Base-by-base conservation (phyloP, 2,113 vertebrate species). In the Sebastes schlegelii region DNA sequence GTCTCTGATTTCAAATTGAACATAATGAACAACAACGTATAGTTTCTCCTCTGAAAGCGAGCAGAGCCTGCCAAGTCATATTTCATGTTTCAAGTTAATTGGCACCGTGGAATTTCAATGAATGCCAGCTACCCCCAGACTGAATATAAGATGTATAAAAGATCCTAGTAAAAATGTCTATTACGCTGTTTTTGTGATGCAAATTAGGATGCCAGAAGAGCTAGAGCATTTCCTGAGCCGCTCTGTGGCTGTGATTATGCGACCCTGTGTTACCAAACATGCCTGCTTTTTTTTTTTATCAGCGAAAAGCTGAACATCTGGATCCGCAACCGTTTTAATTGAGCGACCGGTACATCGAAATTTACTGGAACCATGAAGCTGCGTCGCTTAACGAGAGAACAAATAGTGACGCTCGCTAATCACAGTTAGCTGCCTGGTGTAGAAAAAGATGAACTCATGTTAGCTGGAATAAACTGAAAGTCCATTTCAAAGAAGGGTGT, bases 101-200 rank as follows among this genome's bases (percentile, higher is more conserved):
- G 86, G 75, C 55, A 46, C 70, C 34, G 2, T 82, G 73, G 80
- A 85, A 91, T 91, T 84, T 86, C 55, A 79, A 52, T 46, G 23
- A 14, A 49, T 80, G 82, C 89, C 86, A 82, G 81, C 71, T 70
- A 43, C 66, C 52, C 84, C 55, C 60, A 80, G 52, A 77, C 57
- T 83, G n/a, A 83, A 88, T 81, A 80, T 70, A 83, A 74, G 55
- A 86, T 63, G 63, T 61, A 55, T 78, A 62, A 76, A 88, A 74
- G 54, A 69, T 62, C 67, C 88, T 66, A 72, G 81, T 92, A 88
- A 90, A 92, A 89, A 80, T 87, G 19, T 42, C 70, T 86, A 78
- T 91, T 89, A 88, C 57, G 75, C 67, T 82, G 80, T 80, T 87
- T 71, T 87, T 79, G 75, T 81, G 79, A 87, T 90, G 80, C 68